phyloP scores from a whole-genome alignment of 2,797 vertebrate species.

The Danio jaintianensis region DNA sequence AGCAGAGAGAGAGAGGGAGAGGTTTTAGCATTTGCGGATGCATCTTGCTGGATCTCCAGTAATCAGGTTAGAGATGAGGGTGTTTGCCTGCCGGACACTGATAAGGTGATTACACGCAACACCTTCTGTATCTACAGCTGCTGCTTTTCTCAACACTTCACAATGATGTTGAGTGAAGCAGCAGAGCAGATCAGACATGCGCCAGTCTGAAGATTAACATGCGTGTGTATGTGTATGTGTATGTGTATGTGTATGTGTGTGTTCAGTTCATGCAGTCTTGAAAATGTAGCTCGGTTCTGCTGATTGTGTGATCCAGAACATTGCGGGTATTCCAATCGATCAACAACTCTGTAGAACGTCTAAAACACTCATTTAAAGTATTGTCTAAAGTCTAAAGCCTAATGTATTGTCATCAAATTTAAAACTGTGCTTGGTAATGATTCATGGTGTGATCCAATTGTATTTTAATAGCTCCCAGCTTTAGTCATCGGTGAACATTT shows the following conservation, averaged over 20 bases:
- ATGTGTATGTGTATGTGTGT: not conserved
- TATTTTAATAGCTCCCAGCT: too few relatives aligned
- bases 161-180: slow-evolving; percentile 39
- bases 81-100: slow-evolving; percentile 54
- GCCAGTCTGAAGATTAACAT: slow-evolving; percentile 27
- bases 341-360: too few relatives aligned
- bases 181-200: slow-evolving; percentile 38
- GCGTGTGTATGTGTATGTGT: not conserved
- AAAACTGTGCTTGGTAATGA: too few relatives aligned
- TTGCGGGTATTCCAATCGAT: too few relatives aligned
- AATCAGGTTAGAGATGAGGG: slow-evolving; percentile 49
- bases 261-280: not conserved
- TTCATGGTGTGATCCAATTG: too few relatives aligned
- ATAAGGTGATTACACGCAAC: slow-evolving; percentile 62
- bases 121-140: slow-evolving; percentile 39
- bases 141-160: slow-evolving; percentile 54
- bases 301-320: too few relatives aligned
- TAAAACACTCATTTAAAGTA: too few relatives aligned
- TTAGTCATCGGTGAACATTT: too few relatives aligned
- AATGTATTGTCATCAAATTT: too few relatives aligned
- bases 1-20: not conserved
- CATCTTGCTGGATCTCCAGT: slow-evolving; percentile 42
- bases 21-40: not conserved
- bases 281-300: slow-evolving; percentile 6
- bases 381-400: too few relatives aligned